Percentiles rank a stretch among this genome's conserved stretches.
These are phyloP conservation scores for Carposina sasakii DNA, from an alignment of 1,140 invertebrate genomes.

Conservation along the genomic window DNA sequence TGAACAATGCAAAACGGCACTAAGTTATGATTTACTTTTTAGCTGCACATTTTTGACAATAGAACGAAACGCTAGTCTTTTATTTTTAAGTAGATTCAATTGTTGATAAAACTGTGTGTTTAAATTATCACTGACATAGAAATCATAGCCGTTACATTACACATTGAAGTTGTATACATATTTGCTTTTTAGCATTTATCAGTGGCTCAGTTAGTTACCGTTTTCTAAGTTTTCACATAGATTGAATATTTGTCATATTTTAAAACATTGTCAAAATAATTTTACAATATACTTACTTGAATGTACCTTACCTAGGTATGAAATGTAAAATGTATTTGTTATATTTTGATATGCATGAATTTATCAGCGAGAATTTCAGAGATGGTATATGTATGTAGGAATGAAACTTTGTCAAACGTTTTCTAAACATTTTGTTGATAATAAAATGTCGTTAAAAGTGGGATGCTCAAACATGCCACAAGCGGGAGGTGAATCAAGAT, in stretches of 20 bases:
- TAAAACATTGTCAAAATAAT: no score
- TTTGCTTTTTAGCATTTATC: conserved; percentile 20
- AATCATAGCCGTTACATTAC: no score
- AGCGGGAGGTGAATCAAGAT: no score
- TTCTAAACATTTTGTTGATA: conserved; percentile 39
- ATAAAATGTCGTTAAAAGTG: conserved; percentile 50
- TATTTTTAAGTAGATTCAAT: no score
- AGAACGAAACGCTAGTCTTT: conserved; percentile 43
- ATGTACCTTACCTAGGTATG: no score
- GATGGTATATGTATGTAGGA: no score
- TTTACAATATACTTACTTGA: no score
- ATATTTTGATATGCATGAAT: conserved; percentile 65
- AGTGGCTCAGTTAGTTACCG: conserved; percentile 29
- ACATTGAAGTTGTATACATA: no score
- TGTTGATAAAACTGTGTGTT: no score
- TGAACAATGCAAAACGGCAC: conserved; percentile 29
- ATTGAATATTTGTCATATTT: no score
- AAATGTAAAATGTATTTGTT: conserved; percentile 46
- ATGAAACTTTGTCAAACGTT: no score
- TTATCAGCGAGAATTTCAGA: conserved; percentile 49
- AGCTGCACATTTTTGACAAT: conserved; percentile 17
- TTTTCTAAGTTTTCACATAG: conserved; percentile 21
- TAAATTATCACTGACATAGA: no score
- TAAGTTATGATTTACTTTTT: conserved; percentile 23
- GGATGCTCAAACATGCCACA: conserved; percentile 34